Conservation (phyloP, 2,888 invertebrate genomes). For the Drosophila rubida region DNA sequence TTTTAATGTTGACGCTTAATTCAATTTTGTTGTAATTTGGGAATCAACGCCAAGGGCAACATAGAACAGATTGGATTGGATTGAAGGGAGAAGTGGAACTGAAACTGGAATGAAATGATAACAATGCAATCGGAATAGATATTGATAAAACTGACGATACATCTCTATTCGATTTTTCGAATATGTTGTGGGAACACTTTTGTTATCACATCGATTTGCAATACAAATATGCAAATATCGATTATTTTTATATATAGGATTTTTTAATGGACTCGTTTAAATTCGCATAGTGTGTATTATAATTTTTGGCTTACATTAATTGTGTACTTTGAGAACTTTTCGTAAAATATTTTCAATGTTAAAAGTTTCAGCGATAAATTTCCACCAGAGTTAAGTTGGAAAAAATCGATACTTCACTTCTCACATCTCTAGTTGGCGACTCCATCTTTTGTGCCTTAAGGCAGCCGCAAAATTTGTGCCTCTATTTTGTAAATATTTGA, state of each 20-base stretch:
- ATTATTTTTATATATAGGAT: no score
- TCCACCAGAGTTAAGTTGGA: background rate
- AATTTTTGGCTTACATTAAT: background rate
- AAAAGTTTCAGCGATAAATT: background rate
- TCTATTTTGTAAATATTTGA: background rate
- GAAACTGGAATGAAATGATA: conserved; percentile 11
- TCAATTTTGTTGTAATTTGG: conserved; percentile 80
- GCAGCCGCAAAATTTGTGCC: background rate
- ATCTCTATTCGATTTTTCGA: conserved; percentile 3
- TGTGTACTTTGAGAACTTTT: background rate
- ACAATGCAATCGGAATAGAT: conserved; percentile 2
- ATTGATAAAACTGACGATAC: conserved; percentile 14
- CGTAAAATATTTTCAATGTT: background rate
- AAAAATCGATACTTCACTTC: background rate
- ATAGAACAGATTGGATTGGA: conserved; percentile 16
- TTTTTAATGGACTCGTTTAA: no score
- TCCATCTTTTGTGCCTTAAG: background rate
- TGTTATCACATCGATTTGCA: background rate
- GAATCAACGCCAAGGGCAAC: conserved; percentile 41
- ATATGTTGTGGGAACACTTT: background rate
- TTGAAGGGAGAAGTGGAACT: conserved; percentile 14
- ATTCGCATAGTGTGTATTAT: no score
- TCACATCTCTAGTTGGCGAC: background rate
- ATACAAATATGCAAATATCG: background rate
- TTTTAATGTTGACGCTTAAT: conserved; percentile 81